Base-by-base conservation (phyloP, 2,113 vertebrate genomes). In the Okapia johnstoni region DNA sequence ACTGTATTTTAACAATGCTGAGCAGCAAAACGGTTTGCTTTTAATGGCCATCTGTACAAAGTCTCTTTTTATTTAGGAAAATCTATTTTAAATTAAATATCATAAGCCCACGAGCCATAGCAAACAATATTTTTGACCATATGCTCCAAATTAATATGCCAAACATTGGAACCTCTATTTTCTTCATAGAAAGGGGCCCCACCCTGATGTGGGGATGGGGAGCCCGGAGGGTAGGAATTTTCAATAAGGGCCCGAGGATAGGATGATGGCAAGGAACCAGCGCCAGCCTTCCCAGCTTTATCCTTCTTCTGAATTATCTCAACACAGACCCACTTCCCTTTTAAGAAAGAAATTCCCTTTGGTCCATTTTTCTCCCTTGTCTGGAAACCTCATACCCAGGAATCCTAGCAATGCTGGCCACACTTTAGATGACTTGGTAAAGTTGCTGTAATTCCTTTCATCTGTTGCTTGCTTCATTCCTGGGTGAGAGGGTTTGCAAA, bases 1-100 rank as follows among this genome's bases (percentile, higher is more conserved):
- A 96, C 95, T 97, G 90, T 93, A 91, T 97, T 98, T 99, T 98
- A 98, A 99, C 99, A 98, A 98, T 98, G 98, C 97, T 0, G 94
- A 97, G 97, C 98, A 99, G 98, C 93, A 96, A 97, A 98, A 98
- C 52, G 97, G 98, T 96, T 98, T 96, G 95, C 73, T 98, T 99
- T 99, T 99, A 99, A 98, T 97, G 95, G 87, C 97, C 98, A 93
- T 98, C 92, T 98, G 98, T 98, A 98, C 97, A 98, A 99, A 98
- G 97, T 98, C 98, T 98, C 98, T 98, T 99, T 99, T 99, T 99
- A 99, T 99, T 99, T 99, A 99, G 99, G 99, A 99, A 99, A 99
- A 99, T 98, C 98, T 98, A 99, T 98, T 99, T 98, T 99, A 98
- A 99, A 98, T 99, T 98, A 99, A 99, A 98, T 98, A 98, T 99